These are phyloP conservation scores for Seriola quinqueradiata DNA, from an alignment of 2,113 vertebrate genomes.

Conservation along the genomic window DNA sequence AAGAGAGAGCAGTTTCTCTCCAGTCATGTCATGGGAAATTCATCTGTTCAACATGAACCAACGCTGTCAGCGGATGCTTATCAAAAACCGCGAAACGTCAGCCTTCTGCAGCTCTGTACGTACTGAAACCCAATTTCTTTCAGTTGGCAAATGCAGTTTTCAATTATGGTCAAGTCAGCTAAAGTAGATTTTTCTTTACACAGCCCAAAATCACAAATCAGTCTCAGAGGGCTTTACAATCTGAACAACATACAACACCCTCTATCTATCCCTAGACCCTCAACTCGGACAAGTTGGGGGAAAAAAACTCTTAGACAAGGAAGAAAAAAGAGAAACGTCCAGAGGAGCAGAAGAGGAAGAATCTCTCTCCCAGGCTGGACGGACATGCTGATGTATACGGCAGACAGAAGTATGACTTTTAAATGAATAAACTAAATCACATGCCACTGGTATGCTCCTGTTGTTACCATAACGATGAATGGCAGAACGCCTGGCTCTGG, in stretches of 20 bases:
- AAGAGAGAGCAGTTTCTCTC: conserved; percentile 47
- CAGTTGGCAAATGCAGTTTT: conserved; percentile 27
- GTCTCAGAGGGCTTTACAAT: conserved; percentile 25
- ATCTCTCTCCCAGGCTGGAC: not conserved
- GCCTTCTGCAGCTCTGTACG: conserved; percentile 42
- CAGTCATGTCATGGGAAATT: conserved; percentile 57
- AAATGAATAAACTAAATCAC: not conserved
- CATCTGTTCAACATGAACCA: conserved; percentile 65
- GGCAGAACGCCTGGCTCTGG: no score
- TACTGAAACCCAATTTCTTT: conserved; percentile 40
- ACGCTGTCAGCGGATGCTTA: conserved; percentile 75
- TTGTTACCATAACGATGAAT: no score
- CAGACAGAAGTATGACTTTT: not conserved
- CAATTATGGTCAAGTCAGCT: conserved; percentile 38
- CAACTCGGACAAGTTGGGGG: not conserved
- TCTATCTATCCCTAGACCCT: conserved; percentile 21
- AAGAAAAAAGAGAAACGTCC: not conserved
- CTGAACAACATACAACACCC: conserved; percentile 3
- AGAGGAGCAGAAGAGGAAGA: not conserved
- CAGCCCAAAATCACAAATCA: conserved; percentile 36
- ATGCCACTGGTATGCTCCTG: no score
- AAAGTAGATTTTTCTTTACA: conserved; percentile 30
- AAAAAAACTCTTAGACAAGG: not conserved
- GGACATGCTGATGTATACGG: not conserved
- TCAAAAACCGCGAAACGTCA: conserved; percentile 65